phyloP scores from a whole-genome alignment of 1,140 invertebrate species.

The Drosophila kepulauana region DNA sequence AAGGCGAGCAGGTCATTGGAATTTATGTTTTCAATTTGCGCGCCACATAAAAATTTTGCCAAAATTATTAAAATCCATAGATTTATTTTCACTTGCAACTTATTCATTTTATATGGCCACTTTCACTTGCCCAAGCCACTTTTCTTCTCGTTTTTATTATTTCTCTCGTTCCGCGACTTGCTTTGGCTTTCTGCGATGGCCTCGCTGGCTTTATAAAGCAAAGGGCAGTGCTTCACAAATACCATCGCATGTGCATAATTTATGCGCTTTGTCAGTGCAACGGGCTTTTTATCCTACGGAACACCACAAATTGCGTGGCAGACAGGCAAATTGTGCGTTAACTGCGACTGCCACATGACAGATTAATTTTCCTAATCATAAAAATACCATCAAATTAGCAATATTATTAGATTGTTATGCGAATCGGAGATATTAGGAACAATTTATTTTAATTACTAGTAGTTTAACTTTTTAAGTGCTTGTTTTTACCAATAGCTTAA shows the following conservation, averaged over 20 bases:
- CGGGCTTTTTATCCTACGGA: slow-evolving; percentile 29
- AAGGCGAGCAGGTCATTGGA: slow-evolving; percentile 73
- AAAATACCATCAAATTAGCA: background rate
- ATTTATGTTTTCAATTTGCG: slow-evolving; percentile 81
- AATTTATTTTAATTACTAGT: too few species aligned
- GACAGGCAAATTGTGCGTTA: slow-evolving; percentile 64
- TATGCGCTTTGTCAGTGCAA: slow-evolving; percentile 57
- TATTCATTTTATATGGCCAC: slow-evolving; percentile 78
- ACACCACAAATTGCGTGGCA: slow-evolving; percentile 56
- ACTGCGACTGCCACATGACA: slow-evolving; percentile 27
- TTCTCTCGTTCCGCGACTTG: background rate
- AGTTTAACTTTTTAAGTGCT: too few species aligned
- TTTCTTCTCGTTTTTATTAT: slow-evolving; percentile 7
- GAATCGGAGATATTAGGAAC: background rate
- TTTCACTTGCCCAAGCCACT: slow-evolving; percentile 49
- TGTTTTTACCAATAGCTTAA: too few species aligned
- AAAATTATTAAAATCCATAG: slow-evolving; percentile 79
- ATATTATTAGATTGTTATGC: background rate
- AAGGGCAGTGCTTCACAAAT: slow-evolving; percentile 9
- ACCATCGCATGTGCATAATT: slow-evolving; percentile 60
- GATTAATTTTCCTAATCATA: slow-evolving; percentile 36
- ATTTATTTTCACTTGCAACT: slow-evolving; percentile 81
- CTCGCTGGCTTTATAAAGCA: slow-evolving; percentile 7
- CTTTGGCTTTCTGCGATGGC: slow-evolving; percentile 37
- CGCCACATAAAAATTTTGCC: slow-evolving; percentile 61